Evolutionary conservation across 1,140 invertebrate genomes (phyloP).

Genomic region (Macrosteles quadrilineatus): DNA sequence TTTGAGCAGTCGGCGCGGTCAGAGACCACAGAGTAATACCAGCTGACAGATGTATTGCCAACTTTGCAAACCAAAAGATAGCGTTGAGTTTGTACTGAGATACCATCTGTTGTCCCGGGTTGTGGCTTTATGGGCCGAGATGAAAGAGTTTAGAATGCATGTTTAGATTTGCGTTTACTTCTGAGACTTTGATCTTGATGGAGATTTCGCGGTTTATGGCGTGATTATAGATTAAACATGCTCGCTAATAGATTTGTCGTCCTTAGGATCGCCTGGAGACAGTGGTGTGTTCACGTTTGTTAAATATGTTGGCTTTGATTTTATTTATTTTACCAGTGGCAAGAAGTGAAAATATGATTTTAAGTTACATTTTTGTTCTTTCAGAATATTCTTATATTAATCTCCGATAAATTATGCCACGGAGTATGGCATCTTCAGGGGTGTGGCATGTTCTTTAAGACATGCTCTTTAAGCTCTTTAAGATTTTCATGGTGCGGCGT

Average conservation of each 20-base stretch:
- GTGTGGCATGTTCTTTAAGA: no score
- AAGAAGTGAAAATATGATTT: no score
- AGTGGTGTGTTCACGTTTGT: no score
- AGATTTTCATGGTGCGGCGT: no score
- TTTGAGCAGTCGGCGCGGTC: neutral
- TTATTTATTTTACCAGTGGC: no score
- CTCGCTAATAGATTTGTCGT: neutral
- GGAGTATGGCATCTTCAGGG: no score
- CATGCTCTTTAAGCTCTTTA: no score
- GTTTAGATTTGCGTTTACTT: neutral
- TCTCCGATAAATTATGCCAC: no score
- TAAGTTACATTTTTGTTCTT: no score
- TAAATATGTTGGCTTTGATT: no score
- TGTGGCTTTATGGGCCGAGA: neutral
- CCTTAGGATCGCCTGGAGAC: neutral
- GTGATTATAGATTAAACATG: neutral
- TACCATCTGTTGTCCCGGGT: neutral
- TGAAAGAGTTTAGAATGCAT: neutral
- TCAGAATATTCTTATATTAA: no score
- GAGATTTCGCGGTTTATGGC: neutral
- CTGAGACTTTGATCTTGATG: no score
- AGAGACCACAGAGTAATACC: constrained; percentile 1
- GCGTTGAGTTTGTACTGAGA: neutral
- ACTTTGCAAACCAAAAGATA: constrained; percentile 13
- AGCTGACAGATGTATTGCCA: constrained; percentile 10